phyloP scores from a whole-genome alignment of 1,140 invertebrate species.

The Papilio helenus region DNA sequence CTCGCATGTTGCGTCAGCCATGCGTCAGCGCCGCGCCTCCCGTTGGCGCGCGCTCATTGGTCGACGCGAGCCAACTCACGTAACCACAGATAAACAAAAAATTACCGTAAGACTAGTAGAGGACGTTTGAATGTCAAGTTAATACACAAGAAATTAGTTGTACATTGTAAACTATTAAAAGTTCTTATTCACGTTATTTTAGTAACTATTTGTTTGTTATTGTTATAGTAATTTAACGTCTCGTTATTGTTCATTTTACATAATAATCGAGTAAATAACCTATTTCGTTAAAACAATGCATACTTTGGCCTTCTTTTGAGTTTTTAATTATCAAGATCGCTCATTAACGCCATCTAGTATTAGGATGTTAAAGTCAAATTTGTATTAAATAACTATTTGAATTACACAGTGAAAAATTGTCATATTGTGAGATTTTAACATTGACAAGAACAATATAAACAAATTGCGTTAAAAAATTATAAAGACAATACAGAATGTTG shows the following conservation, averaged over 20 bases:
- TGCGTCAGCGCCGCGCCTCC: conserved; percentile 35
- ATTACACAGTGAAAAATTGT: too few relatives aligned
- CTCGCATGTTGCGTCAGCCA: neutral
- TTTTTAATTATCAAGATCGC: too few relatives aligned
- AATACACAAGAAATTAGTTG: neutral
- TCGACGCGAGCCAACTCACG: neutral
- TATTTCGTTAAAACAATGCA: too few relatives aligned
- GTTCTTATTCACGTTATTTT: neutral
- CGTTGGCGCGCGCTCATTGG: conserved; percentile 29
- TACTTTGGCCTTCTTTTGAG: too few relatives aligned
- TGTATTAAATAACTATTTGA: too few relatives aligned
- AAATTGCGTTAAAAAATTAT: too few relatives aligned
- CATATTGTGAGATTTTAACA: too few relatives aligned
- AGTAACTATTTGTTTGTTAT: too few relatives aligned
- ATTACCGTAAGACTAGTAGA: neutral
- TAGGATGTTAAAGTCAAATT: too few relatives aligned
- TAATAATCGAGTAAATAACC: neutral
- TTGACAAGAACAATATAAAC: too few relatives aligned
- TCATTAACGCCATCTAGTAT: too few relatives aligned
- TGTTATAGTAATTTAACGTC: neutral
- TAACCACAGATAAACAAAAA: conserved; percentile 14
- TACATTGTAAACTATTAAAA: neutral
- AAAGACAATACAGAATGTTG: too few relatives aligned
- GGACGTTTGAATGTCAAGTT: conserved; percentile 19
- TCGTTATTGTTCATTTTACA: neutral